A percentile compares a stretch with the other conserved stretches of the same genome.
These are phyloP conservation scores for Eledone cirrhosa DNA, from an alignment of 2,888 invertebrate species.

Conservation along the genomic window DNA sequence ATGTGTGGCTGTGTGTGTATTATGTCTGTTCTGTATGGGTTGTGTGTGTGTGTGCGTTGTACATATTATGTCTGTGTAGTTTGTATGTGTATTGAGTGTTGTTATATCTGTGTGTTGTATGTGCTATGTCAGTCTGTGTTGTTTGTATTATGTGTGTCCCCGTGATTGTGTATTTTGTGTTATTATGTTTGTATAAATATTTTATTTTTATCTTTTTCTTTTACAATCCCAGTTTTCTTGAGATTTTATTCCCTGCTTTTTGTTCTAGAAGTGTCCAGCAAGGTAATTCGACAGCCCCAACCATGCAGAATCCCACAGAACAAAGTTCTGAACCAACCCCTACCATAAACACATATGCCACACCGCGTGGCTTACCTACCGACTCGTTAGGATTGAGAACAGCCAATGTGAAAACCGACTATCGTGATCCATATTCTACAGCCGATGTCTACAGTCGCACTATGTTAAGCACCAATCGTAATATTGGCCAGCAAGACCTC, in stretches of 20 bases:
- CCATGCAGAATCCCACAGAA: constrained; percentile 42
- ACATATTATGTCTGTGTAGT: no score
- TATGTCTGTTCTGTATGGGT: no score
- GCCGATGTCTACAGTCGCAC: constrained; percentile 40
- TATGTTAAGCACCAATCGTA: constrained; percentile 29
- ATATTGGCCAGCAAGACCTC: constrained; percentile 39
- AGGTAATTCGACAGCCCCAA: constrained; percentile 39
- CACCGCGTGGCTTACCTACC: constrained; percentile 43
- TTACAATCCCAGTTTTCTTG: no score
- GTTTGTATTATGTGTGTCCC: no score
- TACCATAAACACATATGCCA: constrained; percentile 46
- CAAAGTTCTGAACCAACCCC: constrained; percentile 48
- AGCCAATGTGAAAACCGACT: constrained; percentile 44
- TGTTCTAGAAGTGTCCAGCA: constrained; percentile 52
- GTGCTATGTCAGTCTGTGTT: no score
- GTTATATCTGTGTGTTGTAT: no score
- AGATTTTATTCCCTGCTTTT: background rate
- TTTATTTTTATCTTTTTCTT: no score
- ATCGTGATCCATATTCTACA: constrained; percentile 39
- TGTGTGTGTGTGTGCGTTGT: no score
- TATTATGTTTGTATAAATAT: no score
- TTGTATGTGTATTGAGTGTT: no score
- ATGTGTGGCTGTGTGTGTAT: no score
- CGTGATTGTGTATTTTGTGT: no score
- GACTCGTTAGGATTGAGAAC: constrained; percentile 46